Evolutionary conservation across 2,797 vertebrate genomes (phyloP).

Genomic region (Myiotriccus ornatus): DNA sequence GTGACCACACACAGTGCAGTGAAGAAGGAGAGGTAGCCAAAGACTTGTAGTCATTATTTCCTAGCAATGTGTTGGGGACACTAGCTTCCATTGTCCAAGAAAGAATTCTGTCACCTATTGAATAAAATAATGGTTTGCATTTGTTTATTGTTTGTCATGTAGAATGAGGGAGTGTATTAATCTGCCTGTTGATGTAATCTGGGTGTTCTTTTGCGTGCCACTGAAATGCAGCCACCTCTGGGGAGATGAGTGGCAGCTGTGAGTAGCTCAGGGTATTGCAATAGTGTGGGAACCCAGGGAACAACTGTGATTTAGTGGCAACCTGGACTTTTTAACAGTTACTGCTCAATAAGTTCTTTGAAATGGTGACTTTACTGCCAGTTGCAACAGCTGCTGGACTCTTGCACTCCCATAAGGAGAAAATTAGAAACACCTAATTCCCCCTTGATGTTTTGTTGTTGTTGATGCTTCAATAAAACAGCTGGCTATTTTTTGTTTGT

Average conservation of each 20-base stretch:
- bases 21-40: background rate
- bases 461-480: background rate
- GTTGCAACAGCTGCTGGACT: slow-evolving; percentile 50
- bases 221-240: slow-evolving; percentile 62
- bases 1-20: slow-evolving; percentile 22
- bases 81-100: background rate
- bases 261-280: slow-evolving; percentile 32
- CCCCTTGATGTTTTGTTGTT: background rate
- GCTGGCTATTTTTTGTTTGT: background rate
- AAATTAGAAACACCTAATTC: slow-evolving; percentile 44
- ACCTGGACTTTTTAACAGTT: slow-evolving; percentile 51
- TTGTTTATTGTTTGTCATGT: slow-evolving; percentile 15
- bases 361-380: slow-evolving; percentile 55
- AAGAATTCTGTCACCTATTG: slow-evolving; percentile 2
- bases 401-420: slow-evolving; percentile 5
- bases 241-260: slow-evolving; percentile 50
- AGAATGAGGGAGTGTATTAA: slow-evolving; percentile 21
- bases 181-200: slow-evolving; percentile 17
- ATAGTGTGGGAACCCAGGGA: slow-evolving; percentile 48
- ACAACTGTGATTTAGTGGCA: slow-evolving; percentile 47
- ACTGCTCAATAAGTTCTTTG: slow-evolving; percentile 53
- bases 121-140: slow-evolving; percentile 16
- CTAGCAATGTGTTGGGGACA: background rate
- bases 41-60: background rate
- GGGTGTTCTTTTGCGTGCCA: background rate